A percentile compares a stretch with the other conserved stretches of the same genome.
phyloP scores from a whole-genome alignment of 2,888 invertebrate genomes.

The Euspilapteryx auroguttella region DNA sequence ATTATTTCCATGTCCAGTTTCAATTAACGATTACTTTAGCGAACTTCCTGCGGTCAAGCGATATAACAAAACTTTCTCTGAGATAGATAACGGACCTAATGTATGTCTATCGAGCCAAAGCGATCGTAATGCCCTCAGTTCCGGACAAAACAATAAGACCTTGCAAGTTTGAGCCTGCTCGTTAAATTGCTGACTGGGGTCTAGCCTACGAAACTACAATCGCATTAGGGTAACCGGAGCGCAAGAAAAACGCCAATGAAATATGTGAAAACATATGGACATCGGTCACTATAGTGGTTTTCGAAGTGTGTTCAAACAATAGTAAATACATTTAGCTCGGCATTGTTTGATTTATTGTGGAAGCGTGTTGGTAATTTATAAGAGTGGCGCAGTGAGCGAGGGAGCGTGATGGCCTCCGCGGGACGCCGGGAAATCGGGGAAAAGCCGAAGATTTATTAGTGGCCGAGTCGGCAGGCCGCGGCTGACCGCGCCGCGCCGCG shows the following conservation, averaged over 20 bases:
- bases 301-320: constrained; percentile 51
- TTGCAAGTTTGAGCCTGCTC: constrained; percentile 28
- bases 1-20: no score
- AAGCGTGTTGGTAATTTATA: constrained; percentile 60
- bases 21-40: constrained; percentile 43
- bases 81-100: constrained; percentile 24
- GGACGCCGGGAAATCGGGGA: constrained; percentile 54
- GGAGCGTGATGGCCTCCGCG: constrained; percentile 18
- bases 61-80: constrained; percentile 20
- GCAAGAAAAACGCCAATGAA: constrained; percentile 21
- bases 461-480: constrained; percentile 19
- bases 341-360: constrained; percentile 54
- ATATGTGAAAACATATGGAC: constrained; percentile 21
- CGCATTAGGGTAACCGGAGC: no score
- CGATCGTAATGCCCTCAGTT: constrained; percentile 33
- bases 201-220: no score
- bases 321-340: constrained; percentile 53
- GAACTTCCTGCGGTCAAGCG: constrained; percentile 29
- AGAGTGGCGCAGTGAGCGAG: constrained; percentile 34
- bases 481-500: constrained; percentile 10
- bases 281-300: constrained; percentile 25
- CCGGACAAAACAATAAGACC: constrained; percentile 36
- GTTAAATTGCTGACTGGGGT: constrained; percentile 30
- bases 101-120: constrained; percentile 22
- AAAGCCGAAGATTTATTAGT: constrained; percentile 55